These are phyloP conservation scores for Anableps anableps DNA, from an alignment of 2,797 vertebrate species.

Conservation along the genomic window DNA sequence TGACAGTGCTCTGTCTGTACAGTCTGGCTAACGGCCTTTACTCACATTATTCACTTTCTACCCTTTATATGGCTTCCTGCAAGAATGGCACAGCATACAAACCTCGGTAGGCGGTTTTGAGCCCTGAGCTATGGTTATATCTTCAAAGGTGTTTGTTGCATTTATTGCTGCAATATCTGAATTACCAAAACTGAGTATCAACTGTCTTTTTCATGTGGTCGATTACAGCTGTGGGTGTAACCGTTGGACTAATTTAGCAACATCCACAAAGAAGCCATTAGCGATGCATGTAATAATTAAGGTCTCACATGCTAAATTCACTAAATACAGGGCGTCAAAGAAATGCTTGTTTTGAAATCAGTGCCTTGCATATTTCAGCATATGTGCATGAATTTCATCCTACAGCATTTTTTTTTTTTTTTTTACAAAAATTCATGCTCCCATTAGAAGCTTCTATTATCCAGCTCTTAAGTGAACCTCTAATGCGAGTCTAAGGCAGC, in stretches of 20 bases:
- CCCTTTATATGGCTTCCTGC: not conserved
- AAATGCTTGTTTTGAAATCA: constrained; percentile 13
- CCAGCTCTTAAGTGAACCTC: not conserved
- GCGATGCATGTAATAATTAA: constrained; percentile 29
- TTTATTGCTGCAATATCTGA: constrained; percentile 22
- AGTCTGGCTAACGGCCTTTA: not conserved
- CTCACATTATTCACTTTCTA: constrained; percentile 9
- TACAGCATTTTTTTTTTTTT: not conserved
- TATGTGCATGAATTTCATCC: constrained; percentile 15
- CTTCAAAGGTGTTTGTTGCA: constrained; percentile 19
- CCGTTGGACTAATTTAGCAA: constrained; percentile 47
- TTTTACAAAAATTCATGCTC: constrained; percentile 2
- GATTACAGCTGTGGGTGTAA: constrained; percentile 45
- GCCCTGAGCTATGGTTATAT: constrained; percentile 2
- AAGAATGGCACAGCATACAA: constrained; percentile 1
- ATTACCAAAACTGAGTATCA: constrained; percentile 44
- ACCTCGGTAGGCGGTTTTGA: not conserved
- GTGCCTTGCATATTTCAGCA: constrained; percentile 11
- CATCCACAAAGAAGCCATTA: constrained; percentile 20
- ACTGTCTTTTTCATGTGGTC: constrained; percentile 40
- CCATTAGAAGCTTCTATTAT: constrained; percentile 11
- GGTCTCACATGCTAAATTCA: constrained; percentile 13
- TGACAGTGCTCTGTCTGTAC: not conserved
- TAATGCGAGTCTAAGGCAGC: constrained; percentile 2
- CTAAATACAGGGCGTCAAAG: constrained; percentile 24